phyloP scores from a whole-genome alignment of 2,113 vertebrate species.

The Marmota monax region DNA sequence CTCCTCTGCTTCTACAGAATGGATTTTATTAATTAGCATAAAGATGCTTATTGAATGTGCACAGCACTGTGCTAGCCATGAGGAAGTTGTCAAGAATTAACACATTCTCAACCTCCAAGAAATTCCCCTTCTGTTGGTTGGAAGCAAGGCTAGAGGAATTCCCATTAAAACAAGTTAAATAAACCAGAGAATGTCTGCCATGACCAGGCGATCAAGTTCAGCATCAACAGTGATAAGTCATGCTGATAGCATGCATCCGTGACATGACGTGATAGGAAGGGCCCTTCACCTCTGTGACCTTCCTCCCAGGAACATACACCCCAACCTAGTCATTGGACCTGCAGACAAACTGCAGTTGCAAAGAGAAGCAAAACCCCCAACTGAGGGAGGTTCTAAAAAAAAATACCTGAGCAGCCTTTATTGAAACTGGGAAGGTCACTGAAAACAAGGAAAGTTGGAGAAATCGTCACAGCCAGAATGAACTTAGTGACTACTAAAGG shows the following conservation, averaged over 20 bases:
- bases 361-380: background rate
- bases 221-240: accelerated
- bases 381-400: background rate
- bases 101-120: background rate
- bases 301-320: background rate
- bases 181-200: background rate
- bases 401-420: background rate
- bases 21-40: background rate
- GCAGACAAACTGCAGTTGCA: background rate
- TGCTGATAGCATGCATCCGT: too few relatives aligned
- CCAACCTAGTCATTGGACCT: background rate
- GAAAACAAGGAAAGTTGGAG: background rate
- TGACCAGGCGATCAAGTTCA: accelerated
- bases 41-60: background rate
- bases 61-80: background rate
- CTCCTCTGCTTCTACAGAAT: background rate
- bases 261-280: accelerated
- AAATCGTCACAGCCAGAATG: background rate
- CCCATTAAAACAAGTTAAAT: background rate
- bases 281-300: background rate
- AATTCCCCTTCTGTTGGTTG: background rate
- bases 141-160: background rate
- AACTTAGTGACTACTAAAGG: background rate
- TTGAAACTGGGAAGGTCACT: background rate
- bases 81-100: background rate